Conservation (phyloP, 1,140 invertebrate species). For the Armadillidium nasatum region DNA sequence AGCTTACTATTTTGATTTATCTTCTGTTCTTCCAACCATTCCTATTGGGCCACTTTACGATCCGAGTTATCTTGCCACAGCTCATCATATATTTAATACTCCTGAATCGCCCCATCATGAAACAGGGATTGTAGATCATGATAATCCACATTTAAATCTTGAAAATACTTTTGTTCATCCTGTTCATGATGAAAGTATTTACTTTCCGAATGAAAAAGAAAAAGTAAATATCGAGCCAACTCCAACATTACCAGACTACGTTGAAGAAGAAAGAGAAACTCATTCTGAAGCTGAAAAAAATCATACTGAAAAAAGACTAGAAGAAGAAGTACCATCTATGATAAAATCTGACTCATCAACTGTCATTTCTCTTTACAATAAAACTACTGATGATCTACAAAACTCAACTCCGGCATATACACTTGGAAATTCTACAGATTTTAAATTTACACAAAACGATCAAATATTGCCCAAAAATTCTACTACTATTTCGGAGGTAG, state of each 20-base stretch:
- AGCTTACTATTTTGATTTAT: not conserved
- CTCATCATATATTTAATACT: not conserved
- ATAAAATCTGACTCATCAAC: not conserved
- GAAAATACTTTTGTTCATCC: not conserved
- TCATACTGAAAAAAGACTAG: not conserved
- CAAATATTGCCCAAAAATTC: not conserved
- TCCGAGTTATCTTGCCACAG: not conserved
- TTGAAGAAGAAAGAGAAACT: not conserved
- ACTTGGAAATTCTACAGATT: constrained; percentile 1
- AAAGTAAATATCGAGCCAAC: not conserved
- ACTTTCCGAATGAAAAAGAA: not conserved
- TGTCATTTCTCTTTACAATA: not conserved
- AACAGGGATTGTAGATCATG: too few relatives aligned
- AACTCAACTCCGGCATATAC: not conserved
- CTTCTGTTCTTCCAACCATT: not conserved
- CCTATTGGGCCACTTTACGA: not conserved
- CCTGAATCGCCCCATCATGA: not conserved
- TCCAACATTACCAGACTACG: not conserved
- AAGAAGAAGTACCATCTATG: not conserved
- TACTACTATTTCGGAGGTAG: not conserved
- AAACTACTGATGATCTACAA: not conserved
- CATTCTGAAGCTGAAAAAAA: not conserved
- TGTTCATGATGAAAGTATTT: not conserved
- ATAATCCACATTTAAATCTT: too few relatives aligned
- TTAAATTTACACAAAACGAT: not conserved